phyloP scores from a whole-genome alignment of 2,888 invertebrate species.

The Amphipoea oculea region DNA sequence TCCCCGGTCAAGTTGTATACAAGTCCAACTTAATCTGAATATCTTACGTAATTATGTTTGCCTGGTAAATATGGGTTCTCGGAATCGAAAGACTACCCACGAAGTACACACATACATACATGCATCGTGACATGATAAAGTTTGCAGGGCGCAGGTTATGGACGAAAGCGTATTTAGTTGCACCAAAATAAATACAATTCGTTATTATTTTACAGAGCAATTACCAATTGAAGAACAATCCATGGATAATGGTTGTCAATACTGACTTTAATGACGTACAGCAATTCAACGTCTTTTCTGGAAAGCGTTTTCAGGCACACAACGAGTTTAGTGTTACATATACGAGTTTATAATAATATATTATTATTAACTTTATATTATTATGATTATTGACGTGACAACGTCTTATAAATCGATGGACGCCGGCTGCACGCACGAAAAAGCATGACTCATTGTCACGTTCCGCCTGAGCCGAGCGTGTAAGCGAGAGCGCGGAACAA shows the following conservation, averaged over 20 bases:
- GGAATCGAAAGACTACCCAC: slow-evolving; percentile 46
- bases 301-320: not conserved
- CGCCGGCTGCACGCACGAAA: no score
- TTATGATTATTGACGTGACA: no score
- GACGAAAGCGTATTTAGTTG: not conserved
- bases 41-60: slow-evolving; percentile 61
- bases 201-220: not conserved
- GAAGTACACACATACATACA: slow-evolving; percentile 23
- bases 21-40: slow-evolving; percentile 49
- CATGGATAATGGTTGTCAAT: not conserved
- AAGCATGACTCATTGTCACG: no score
- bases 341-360: no score
- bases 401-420: no score
- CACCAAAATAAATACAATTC: not conserved
- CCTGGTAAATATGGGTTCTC: slow-evolving; percentile 53
- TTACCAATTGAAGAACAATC: not conserved
- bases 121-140: slow-evolving; percentile 21
- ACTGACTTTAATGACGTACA: not conserved
- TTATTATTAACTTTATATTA: no score
- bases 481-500: no score
- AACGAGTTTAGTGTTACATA: no score
- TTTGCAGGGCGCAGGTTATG: slow-evolving; percentile 9
- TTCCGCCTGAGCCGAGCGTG: no score
- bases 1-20: slow-evolving; percentile 5
- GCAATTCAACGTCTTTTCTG: not conserved